A percentile compares a stretch with the other conserved stretches of the same genome.
Conservation (phyloP, 1,140 invertebrate species). For the Chrysomallon squamiferum region DNA sequence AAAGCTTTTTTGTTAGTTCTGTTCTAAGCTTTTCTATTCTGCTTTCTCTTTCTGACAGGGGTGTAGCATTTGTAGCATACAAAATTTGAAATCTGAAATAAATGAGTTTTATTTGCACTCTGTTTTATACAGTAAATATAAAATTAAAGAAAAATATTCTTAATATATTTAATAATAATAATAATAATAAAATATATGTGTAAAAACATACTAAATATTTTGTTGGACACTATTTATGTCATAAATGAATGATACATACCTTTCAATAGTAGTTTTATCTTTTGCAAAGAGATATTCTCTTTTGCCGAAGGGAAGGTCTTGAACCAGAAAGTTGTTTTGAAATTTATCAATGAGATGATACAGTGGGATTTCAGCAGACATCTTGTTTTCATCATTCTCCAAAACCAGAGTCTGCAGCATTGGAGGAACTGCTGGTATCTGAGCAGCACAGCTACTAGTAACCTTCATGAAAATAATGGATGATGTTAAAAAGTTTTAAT, state of each 20-base stretch:
- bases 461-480: no score
- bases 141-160: no score
- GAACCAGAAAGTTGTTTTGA: background rate
- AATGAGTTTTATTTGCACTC: background rate
- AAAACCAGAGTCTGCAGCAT: slow-evolving; percentile 13
- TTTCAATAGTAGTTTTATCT: background rate
- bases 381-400: background rate
- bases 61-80: slow-evolving; percentile 16
- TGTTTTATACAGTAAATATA: no score
- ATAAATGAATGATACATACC: no score
- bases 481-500: no score
- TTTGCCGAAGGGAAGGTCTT: slow-evolving; percentile 11
- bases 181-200: no score
- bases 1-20: background rate
- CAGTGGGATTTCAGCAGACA: slow-evolving; percentile 1
- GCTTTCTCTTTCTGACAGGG: slow-evolving; percentile 9
- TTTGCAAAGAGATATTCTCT: slow-evolving; percentile 17
- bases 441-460: background rate
- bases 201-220: no score
- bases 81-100: slow-evolving; percentile 19
- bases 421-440: background rate
- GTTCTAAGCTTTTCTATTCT: background rate
- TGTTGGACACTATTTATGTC: no score
- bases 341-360: background rate
- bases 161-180: no score